A percentile compares a stretch with the other conserved stretches of the same genome.
Conservation (phyloP, 2,113 vertebrate genomes). For the Melospiza georgiana region DNA sequence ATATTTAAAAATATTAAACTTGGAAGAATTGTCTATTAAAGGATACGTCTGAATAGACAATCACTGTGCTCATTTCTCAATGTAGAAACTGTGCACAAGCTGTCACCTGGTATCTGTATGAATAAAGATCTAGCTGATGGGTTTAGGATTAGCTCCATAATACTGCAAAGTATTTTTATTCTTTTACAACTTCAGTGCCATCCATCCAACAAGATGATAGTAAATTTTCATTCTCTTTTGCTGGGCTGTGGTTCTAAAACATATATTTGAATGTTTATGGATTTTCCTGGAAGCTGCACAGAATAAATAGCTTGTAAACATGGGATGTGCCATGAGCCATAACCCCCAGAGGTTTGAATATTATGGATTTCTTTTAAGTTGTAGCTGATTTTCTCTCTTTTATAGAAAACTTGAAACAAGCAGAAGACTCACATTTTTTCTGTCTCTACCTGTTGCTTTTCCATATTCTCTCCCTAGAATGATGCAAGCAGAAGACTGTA, state of each 20-base stretch:
- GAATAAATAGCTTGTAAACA: neutral
- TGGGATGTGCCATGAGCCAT: neutral
- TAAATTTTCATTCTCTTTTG: neutral
- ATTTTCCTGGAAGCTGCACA: neutral
- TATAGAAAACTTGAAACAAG: neutral
- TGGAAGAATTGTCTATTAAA: neutral
- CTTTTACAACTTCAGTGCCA: neutral
- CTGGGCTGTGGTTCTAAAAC: neutral
- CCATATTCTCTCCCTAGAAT: neutral
- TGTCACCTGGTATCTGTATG: neutral
- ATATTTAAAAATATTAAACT: neutral
- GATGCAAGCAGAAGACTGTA: neutral
- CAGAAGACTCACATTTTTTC: neutral
- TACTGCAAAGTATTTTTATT: neutral
- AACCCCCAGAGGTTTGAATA: neutral
- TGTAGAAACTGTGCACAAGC: neutral
- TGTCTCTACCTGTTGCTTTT: neutral
- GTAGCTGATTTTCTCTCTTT: neutral
- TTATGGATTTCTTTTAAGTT: neutral
- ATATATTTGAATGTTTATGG: neutral
- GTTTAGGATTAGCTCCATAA: neutral
- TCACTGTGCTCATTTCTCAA: neutral
- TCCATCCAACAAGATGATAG: neutral
- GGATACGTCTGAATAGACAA: neutral
- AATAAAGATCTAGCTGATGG: neutral